Evolutionary conservation across 2,797 vertebrate genomes (phyloP).

Genomic region (Dendrocincla tyrannina): DNA sequence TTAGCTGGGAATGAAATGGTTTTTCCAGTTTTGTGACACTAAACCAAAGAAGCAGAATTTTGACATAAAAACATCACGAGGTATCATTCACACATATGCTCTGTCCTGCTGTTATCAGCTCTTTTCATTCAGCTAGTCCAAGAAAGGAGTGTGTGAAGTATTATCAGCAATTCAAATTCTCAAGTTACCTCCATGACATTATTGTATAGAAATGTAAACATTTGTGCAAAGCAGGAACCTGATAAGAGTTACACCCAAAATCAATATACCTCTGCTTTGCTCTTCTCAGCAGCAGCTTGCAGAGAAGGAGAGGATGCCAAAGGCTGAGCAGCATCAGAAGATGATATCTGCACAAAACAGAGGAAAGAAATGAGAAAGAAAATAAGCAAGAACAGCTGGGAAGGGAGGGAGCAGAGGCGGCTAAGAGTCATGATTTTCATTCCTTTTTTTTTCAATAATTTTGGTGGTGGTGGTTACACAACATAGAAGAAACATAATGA

Average conservation of each 20-base stretch:
- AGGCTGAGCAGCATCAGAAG: slow-evolving; percentile 86
- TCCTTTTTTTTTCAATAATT: slow-evolving; percentile 36
- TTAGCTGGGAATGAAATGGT: neutral
- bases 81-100: neutral
- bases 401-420: slow-evolving; percentile 20
- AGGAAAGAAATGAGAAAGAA: slow-evolving; percentile 63
- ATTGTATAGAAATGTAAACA: neutral
- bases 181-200: neutral
- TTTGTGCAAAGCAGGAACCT: neutral
- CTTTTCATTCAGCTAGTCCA: neutral
- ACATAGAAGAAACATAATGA: neutral
- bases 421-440: slow-evolving; percentile 13
- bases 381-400: slow-evolving; percentile 63
- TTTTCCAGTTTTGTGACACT: neutral
- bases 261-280: slow-evolving; percentile 87
- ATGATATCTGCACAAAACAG: slow-evolving; percentile 81
- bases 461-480: neutral
- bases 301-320: slow-evolving; percentile 86
- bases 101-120: fast-evolving
- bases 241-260: slow-evolving; percentile 1
- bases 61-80: neutral
- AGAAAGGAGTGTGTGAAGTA: neutral
- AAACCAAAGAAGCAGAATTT: neutral
- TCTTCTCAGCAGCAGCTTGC: slow-evolving; percentile 87
- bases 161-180: neutral